phyloP scores from a whole-genome alignment of 2,888 invertebrate species.

The Xylota sylvarum region DNA sequence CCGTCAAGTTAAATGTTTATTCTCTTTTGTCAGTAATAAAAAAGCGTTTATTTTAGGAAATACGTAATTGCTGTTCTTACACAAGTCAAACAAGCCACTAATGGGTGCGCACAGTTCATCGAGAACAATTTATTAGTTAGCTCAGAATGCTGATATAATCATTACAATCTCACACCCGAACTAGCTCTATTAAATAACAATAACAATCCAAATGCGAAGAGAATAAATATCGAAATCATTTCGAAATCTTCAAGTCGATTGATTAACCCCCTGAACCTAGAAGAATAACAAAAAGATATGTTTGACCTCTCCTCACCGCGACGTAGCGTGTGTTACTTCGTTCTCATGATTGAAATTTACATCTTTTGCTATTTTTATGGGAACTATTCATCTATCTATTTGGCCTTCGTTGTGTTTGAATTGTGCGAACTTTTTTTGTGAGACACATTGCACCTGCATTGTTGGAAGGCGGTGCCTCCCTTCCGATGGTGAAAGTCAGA shows the following conservation, averaged over 20 bases:
- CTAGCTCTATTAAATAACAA: slow-evolving; percentile 35
- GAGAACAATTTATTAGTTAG: slow-evolving; percentile 16
- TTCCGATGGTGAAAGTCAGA: slow-evolving; percentile 61
- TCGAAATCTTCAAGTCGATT: slow-evolving; percentile 8
- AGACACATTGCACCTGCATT: slow-evolving; percentile 25
- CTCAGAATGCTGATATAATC: slow-evolving; percentile 14
- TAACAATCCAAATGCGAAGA: background rate
- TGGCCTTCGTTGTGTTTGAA: slow-evolving; percentile 1
- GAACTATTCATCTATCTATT: slow-evolving; percentile 14
- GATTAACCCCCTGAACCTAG: slow-evolving; percentile 11
- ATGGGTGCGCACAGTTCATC: background rate
- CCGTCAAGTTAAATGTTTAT: too few species aligned
- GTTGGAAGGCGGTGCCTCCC: background rate
- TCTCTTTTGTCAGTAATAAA: background rate
- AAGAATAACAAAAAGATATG: background rate
- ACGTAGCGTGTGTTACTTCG: background rate
- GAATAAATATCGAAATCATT: slow-evolving; percentile 14
- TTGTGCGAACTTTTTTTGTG: slow-evolving; percentile 21
- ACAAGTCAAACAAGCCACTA: background rate
- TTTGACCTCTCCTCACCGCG: slow-evolving; percentile 31
- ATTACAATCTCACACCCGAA: background rate
- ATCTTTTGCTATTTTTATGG: background rate
- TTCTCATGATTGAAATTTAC: slow-evolving; percentile 14
- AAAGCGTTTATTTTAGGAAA: slow-evolving; percentile 4
- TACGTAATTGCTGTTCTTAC: slow-evolving; percentile 13